phyloP scores from a whole-genome alignment of 2,113 vertebrate genomes.

The Speoplatyrhinus poulsoni region DNA sequence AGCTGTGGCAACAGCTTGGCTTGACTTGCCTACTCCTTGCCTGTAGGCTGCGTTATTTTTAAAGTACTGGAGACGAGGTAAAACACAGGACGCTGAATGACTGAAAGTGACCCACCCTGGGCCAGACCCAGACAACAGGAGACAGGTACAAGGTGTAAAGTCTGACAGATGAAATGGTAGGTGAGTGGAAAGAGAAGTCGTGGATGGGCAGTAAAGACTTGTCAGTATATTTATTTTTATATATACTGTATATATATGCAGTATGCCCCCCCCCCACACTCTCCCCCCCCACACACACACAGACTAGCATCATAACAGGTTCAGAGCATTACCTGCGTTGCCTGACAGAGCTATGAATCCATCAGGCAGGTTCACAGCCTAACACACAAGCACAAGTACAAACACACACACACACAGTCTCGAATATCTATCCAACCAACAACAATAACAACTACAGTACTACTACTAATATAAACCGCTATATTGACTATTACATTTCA shows the following conservation, averaged over 20 bases:
- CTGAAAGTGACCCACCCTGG: not conserved
- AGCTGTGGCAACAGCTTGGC: no score
- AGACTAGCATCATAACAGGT: not conserved
- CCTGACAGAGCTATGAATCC: not conserved
- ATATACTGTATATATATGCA: no score
- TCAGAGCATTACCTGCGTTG: not conserved
- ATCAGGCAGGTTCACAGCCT: slow-evolving; percentile 2
- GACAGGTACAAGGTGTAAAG: not conserved
- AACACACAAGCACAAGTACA: not conserved
- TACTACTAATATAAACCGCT: not conserved
- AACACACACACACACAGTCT: not conserved
- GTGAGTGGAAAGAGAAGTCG: not conserved
- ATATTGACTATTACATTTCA: not conserved
- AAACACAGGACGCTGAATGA: not conserved
- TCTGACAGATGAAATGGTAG: not conserved
- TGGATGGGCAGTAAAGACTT: slow-evolving; percentile 1
- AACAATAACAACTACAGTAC: not conserved
- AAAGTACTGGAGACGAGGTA: not conserved
- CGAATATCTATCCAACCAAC: not conserved
- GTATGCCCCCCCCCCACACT: not conserved
- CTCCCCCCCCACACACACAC: not conserved
- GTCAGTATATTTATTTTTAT: not conserved
- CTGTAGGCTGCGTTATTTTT: no score
- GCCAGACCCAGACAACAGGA: not conserved
- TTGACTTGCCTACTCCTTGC: no score